Evolutionary conservation across 2,113 vertebrate genomes (phyloP), one percentile per base, ranked within the genome.

Genomic region (Mola mola): DNA sequence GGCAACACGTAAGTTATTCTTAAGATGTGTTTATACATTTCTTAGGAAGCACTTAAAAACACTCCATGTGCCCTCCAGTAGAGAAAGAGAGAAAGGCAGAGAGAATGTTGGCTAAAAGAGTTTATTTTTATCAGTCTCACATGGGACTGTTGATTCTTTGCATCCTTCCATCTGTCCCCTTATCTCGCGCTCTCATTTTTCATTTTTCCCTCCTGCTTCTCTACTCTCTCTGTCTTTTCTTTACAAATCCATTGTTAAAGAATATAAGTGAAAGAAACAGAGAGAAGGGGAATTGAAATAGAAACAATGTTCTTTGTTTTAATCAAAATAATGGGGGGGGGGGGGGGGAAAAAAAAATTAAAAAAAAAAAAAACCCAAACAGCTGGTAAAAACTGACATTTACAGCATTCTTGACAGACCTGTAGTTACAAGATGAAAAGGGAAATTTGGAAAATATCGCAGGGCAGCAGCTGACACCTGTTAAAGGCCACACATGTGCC

Each of bases 101-200:
- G 53, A 63, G 68, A 82, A 85, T 88, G 82, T 86, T 82, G 88
- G 88, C 75, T 91, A 89, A 89, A 89, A 87, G 73, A 87, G 76
- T 91, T 91, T 90, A 88, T 90, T 91, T 90, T 85, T 89, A 88
- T 75, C 82, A 43, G 50, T 63, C 83, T 89, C 87, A 84, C 84
- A 84, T 83, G 88, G 87, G 89, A 88, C 62, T 88, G 84, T 90
- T 88, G 79, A 82, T 87, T 87, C 80, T 81, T 82, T 55, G 79
- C 79, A 75, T 90, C 79, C 66, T 82, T 82, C 81, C 78, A 79
- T 89, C 75, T 73, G 68, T 70, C 59, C 44, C 64, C 22, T 57
- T 61, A 41, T 71, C n/a, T 36, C 56, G 51, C 43, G 47, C 56
- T 16, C 15, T 40, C 46, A 58, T 8, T 24, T 15, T 55, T 43